Conservation (phyloP, 2,888 invertebrate species). For the Camponotus fellah region DNA sequence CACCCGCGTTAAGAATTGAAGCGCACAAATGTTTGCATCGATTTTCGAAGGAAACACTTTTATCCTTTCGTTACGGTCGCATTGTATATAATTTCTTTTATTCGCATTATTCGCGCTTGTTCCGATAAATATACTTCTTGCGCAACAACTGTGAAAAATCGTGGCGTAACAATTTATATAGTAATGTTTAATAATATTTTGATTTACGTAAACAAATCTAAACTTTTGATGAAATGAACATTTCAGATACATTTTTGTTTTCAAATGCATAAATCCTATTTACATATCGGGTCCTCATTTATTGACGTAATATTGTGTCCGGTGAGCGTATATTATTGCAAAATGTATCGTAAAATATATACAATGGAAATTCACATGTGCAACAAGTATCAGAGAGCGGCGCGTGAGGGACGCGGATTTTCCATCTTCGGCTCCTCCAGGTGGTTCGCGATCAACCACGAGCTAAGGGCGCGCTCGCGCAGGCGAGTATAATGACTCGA, state of each 20-base stretch:
- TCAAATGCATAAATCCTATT: constrained; percentile 6
- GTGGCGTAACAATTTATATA: constrained; percentile 2
- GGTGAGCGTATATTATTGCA: constrained; percentile 26
- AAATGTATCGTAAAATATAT: constrained; percentile 20
- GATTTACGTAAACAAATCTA: constrained; percentile 21
- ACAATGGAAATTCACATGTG: constrained; percentile 33
- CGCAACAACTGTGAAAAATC: neutral
- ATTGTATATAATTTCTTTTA: neutral
- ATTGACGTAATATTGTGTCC: constrained; percentile 23
- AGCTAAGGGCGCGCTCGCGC: constrained; percentile 33
- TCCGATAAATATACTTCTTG: neutral
- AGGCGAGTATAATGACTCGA: constrained; percentile 70
- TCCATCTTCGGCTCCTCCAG: constrained; percentile 42
- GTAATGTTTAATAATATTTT: neutral
- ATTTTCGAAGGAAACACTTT: constrained; percentile 21
- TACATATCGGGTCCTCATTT: constrained; percentile 36
- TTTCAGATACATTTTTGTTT: constrained; percentile 12
- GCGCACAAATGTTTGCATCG: constrained; percentile 59
- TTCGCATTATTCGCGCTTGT: neutral
- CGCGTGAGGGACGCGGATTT: constrained; percentile 21
- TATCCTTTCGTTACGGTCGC: no score
- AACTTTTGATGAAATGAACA: constrained; percentile 8
- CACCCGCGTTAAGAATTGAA: constrained; percentile 63
- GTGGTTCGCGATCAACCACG: constrained; percentile 27
- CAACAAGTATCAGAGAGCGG: constrained; percentile 45